Conservation (phyloP, 2,113 vertebrate genomes). For the Istiophorus platypterus region DNA sequence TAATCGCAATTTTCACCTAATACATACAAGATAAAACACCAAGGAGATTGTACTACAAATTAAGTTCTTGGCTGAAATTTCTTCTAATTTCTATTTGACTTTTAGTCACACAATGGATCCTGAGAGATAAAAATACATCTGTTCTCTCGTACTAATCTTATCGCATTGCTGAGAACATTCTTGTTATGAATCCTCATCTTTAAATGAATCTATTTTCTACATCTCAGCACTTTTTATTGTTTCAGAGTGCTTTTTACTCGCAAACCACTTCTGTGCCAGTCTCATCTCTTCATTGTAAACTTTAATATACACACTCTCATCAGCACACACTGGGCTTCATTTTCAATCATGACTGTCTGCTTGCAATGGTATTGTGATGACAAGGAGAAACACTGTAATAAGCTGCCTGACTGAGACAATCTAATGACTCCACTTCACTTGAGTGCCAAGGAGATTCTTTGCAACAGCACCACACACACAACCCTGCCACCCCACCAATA, state of each 20-base stretch:
- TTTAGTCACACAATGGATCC: background rate
- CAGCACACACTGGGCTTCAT: constrained; percentile 31
- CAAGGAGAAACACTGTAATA: constrained; percentile 34
- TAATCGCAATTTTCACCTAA: background rate
- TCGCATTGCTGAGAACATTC: background rate
- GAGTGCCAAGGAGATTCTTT: constrained; percentile 12
- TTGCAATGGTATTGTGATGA: constrained; percentile 26
- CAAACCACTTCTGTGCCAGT: background rate
- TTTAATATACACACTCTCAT: background rate
- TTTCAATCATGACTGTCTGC: constrained; percentile 48
- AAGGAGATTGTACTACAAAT: too few relatives aligned
- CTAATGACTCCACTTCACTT: constrained; percentile 51
- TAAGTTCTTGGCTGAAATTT: background rate
- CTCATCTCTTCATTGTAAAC: background rate
- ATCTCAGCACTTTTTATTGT: background rate
- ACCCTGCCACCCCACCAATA: constrained; percentile 4
- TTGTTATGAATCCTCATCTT: background rate
- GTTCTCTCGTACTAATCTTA: background rate
- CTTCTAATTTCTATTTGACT: background rate
- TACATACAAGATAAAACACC: too few relatives aligned
- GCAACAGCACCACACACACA: background rate
- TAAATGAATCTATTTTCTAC: background rate
- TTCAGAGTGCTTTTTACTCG: background rate
- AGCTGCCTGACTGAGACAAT: constrained; percentile 49
- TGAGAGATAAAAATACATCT: background rate